Evolutionary conservation across 2,797 vertebrate species (phyloP).

Genomic region (Notoglanidium macrostoma): DNA sequence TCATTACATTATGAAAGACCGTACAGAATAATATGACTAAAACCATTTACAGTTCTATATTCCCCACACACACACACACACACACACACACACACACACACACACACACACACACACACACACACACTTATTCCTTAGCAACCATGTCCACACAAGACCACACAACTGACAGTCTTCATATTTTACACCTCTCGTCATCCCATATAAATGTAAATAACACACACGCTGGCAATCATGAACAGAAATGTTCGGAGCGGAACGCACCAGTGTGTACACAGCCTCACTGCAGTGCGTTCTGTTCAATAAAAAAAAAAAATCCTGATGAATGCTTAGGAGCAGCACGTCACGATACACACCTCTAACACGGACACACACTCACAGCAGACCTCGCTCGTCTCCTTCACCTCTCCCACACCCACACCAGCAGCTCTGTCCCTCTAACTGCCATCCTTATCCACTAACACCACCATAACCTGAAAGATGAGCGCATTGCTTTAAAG

Average conservation of each 20-base stretch:
- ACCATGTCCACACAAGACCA: background rate
- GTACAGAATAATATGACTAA: background rate
- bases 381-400: background rate
- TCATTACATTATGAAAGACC: background rate
- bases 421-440: background rate
- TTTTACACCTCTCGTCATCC: background rate
- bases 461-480: background rate
- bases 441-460: background rate
- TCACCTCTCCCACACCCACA: background rate
- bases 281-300: background rate
- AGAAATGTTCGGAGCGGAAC: background rate
- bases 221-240: constrained; percentile 2
- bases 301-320: background rate
- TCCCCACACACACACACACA: constrained; percentile 3
- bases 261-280: constrained; percentile 53
- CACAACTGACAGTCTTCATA: background rate
- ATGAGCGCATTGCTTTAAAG: background rate
- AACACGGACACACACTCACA: constrained; percentile 12
- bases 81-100: constrained; percentile 26
- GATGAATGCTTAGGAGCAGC: background rate
- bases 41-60: background rate
- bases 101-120: constrained; percentile 48
- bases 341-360: constrained; percentile 27
- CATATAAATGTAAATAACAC: constrained; percentile 1
- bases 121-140: background rate